Evolutionary conservation across 53 echinoderm and acorn worm species (phyloP).

Genomic region (Pentamera pediparva): DNA sequence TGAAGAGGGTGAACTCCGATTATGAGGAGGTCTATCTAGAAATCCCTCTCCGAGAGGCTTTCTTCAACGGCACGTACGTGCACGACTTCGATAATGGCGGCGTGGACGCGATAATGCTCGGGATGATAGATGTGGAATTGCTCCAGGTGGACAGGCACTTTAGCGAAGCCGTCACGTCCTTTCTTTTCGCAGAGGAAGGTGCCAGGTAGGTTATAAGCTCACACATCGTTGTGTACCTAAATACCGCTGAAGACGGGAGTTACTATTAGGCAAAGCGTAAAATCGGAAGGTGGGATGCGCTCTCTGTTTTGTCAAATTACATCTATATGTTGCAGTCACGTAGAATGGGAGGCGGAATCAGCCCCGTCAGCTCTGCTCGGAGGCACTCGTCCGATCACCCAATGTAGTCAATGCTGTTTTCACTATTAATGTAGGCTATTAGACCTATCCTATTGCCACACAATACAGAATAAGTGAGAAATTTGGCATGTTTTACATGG

Average conservation of each 20-base stretch:
- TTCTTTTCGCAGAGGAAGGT: slow-evolving; percentile 49
- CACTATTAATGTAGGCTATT: neutral
- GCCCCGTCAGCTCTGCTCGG: too few relatives aligned
- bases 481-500: too few relatives aligned
- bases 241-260: neutral
- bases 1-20: slow-evolving; percentile 30
- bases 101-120: slow-evolving; percentile 44
- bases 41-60: slow-evolving; percentile 39
- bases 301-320: too few relatives aligned
- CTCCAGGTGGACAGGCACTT: slow-evolving; percentile 44
- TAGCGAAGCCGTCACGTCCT: slow-evolving; percentile 24
- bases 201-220: slow-evolving; percentile 25
- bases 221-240: neutral
- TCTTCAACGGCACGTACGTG: slow-evolving; percentile 57
- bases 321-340: too few relatives aligned
- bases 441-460: neutral
- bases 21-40: neutral
- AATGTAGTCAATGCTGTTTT: too few relatives aligned
- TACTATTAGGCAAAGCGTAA: too few relatives aligned
- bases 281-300: too few relatives aligned
- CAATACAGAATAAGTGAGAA: neutral
- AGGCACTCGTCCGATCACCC: too few relatives aligned
- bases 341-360: too few relatives aligned
- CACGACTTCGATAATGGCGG: slow-evolving; percentile 38
- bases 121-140: slow-evolving; percentile 40